Evolutionary conservation across 2,113 vertebrate genomes (phyloP), one percentile per base, ranked within the genome.

Genomic region (Rynchops niger): DNA sequence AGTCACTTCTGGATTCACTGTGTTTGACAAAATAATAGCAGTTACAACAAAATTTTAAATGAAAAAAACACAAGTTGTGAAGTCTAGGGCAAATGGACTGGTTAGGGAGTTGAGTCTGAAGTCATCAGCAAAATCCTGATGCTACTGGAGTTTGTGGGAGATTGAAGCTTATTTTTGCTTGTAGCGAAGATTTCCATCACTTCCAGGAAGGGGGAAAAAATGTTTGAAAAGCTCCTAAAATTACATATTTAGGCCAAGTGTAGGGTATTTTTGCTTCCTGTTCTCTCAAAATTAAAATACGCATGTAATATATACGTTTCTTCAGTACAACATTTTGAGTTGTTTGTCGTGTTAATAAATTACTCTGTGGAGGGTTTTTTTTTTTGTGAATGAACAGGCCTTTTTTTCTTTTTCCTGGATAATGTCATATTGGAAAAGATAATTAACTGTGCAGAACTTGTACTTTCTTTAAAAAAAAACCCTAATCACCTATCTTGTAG

Each of bases 401-500:
- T 36, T 82, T 56, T 43, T n/a, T 42, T 42, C 5, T 38, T 79
- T 22, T 30, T 3, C 10, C 15, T 14, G 82, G 19, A 59, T 95
- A 72, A 67, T 50, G 22, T 50, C 71, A 65, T 63, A 94, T 38
- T 63, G 65, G 74, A 84, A 85, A 82, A 93, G 52, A 26, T 74
- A 88, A 80, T 97, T 90, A 66, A 80, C 19, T 91, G 27, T 79
- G 4, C 55, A 83, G 74, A 88, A 84, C 20, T 90, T 88, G 19
- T 34, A n/a, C 53, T 82, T 95, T 77, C 32, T 88, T 93, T 17
- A 26, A 38, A 66, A 65, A 65, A 78, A 89, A 72, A 67, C 72
- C 45, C 58, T 89, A 70, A 91, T 96, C 88, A 83, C 63, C 85
- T 92, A 62, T 96, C 65, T 95, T 90, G 32, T 77, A 74, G 83